A percentile compares a stretch with the other conserved stretches of the same genome.
phyloP scores from a whole-genome alignment of 2,113 vertebrate genomes.

The Porphyrio hochstetteri region DNA sequence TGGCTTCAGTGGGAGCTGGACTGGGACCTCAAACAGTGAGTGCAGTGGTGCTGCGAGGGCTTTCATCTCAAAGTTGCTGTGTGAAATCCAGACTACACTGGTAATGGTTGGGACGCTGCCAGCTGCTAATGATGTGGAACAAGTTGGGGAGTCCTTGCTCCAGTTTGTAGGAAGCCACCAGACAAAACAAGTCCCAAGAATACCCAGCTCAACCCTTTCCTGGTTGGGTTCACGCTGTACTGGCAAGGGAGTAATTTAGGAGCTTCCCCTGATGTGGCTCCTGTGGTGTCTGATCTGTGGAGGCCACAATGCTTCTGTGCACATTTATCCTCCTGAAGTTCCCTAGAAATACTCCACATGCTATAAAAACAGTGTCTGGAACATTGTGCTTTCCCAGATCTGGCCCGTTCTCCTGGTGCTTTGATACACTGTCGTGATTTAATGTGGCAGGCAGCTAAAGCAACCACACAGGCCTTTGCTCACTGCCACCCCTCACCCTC shows the following conservation, averaged over 20 bases:
- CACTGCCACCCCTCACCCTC: no score
- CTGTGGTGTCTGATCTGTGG: constrained; percentile 36
- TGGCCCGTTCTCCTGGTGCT: not conserved
- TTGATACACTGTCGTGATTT: not conserved
- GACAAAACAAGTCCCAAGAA: constrained; percentile 65
- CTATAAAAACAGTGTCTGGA: constrained; percentile 11
- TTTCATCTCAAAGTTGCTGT: constrained; percentile 47
- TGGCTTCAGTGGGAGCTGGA: constrained; percentile 40
- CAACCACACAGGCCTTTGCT: no score
- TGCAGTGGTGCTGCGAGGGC: constrained; percentile 1
- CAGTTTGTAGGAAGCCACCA: constrained; percentile 58
- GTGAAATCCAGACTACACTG: constrained; percentile 42
- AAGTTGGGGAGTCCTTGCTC: constrained; percentile 51
- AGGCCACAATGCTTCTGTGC: not conserved
- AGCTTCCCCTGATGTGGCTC: constrained; percentile 47
- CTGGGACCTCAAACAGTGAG: constrained; percentile 29
- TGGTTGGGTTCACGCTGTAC: constrained; percentile 2
- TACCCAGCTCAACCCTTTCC: constrained; percentile 7
- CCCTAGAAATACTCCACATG: constrained; percentile 25
- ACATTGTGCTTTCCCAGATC: not conserved
- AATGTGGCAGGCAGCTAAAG: no score
- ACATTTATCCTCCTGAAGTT: not conserved
- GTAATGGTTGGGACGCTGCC: constrained; percentile 58
- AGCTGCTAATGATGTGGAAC: constrained; percentile 50
- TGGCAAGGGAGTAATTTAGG: constrained; percentile 27